Base-by-base conservation (phyloP, 2,113 vertebrate genomes). In the Phalacrocorax carbo region DNA sequence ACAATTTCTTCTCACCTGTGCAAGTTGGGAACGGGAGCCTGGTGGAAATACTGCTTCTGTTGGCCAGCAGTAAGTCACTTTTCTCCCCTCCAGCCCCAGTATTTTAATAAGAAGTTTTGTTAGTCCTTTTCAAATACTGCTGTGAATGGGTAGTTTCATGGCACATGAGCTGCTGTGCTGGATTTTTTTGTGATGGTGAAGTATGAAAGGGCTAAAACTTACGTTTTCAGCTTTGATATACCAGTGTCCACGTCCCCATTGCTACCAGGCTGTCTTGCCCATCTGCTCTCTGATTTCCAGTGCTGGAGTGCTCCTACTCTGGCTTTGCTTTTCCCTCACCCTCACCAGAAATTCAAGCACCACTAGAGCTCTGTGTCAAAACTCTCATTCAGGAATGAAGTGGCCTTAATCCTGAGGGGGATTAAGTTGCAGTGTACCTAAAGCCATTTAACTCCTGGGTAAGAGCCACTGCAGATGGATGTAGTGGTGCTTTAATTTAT, bases 391-490 rank as follows among this genome's bases (percentile, higher is more conserved):
- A 23, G 65, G 61, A 60, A 10, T 58, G 34, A 62, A 68, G 57
- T 34, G 70, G 29, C 54, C 54, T 73, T 57, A 40, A 40, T 86
- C 51, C 70, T 71, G 51, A 52, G 70, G 40, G 88, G 70, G 75
- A 70, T 87, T 49, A 72, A 60, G 32, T 62, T 58, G 8, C 25
- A 29, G 21, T 15, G 69, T n/a, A 18, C 44, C 73, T 62, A 61
- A 42, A 88, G 73, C 49, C 38, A 8, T 73, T 78, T 13, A 32
- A 27, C 36, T 71, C 10, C 26, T 0, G 2, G 17, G 40, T 25
- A 61, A 42, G 29, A 65, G 40, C 73, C 3, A 3, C 38, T 2
- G 2, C 46, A 36, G 70, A 5, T 0, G 0, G n/a, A 44, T 34
- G 49, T 62, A 48, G 75, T 4, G 0, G 32, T 34, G 49, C 51